Base-by-base conservation (phyloP, 2,888 invertebrate genomes). In the Pharmacophagus antenor region DNA sequence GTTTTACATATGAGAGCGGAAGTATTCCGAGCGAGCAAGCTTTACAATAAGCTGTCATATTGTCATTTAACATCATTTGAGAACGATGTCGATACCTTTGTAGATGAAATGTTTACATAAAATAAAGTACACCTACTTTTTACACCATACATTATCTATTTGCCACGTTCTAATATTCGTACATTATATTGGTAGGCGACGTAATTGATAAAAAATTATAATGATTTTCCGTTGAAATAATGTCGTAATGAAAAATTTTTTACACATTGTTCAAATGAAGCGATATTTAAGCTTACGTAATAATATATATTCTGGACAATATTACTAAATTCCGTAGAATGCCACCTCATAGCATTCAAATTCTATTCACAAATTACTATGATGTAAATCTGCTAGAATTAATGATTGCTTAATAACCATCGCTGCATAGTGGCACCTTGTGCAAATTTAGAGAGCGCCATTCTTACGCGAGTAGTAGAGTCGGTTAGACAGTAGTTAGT, bases 401-500 rank as follows among this genome's bases (percentile, higher is more conserved):
- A 21, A 48, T 41, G 18, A 60, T 55, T 60, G 42, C 59, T 8
- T 47, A 46, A 47, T 42, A 58, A 37, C n/a, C 31, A 42, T 51
- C 37, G 47, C 22, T 51, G 27, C 27, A 31, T 27, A 51, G 25
- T 46, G 23, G 46, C 18, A 49, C 21, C 15, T n/a, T 46, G 53
- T 54, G 31, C 53, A 27, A 31, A 41, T 37, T 41, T 25, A 41
- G 42, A 23, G 42, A 27, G 56, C 42, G 27, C 52, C 61, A 61
- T 61, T 61, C 61, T 23, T 23, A 42, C 56, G 61, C 52, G 52
- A 56, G 61, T 51, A 42, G 27, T 22, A 27, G 56, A 23, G 47
- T 52, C 15, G 61, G 22, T 21, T 50, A 52, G 56, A 56, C 52
- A 51, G 21, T 27, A 18, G 25, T 31, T 27, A 18, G 25, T 31